Base-by-base conservation (phyloP, 64 coral and sea anemone species). In the Actinia tenebrosa region DNA sequence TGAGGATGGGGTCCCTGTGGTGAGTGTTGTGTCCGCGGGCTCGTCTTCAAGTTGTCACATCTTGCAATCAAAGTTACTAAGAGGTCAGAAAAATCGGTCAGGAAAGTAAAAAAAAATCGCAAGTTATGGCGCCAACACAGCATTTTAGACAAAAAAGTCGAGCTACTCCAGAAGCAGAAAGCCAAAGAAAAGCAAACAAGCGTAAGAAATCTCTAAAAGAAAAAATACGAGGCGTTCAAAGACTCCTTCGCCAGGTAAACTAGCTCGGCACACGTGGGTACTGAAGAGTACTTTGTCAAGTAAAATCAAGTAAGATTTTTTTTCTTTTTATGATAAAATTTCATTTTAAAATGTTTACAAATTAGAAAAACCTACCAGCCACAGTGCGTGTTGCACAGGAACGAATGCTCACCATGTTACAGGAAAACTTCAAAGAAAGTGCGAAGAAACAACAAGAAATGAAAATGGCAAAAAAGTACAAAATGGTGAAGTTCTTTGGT, bases 401-500 rank as follows among this genome's bases (percentile, higher is more conserved):
- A 50, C 87, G 87, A 47, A 98, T 98, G 87, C 83, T 98, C 23
- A 77, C 89, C 20, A 47, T 94, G 64, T 16, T 98, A 42, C 68
- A 86, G 54, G 88, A 89, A 18, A 90, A 80, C 37, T 58, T 94
- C 25, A 94, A 89, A 17, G 87, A 94, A 27, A 91, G 91, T 61
- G 84, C 84, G 18, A 77, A 87, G 5, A 79, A 89, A 20, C 83
- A 92, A 1, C 92, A 78, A 75, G 89, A 98, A 37, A 86, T 59
- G 45, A 94, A 80, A 53, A 91, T 94, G 44, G 16, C 86, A 3
- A 92, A 98, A 37, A 94, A 94, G 81, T 94, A 86, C 45, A 98
- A 94, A 64, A 98, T 89, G 90, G 92, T 94, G 26, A 92, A 88
- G 60, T 98, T 98, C 45, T 98, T 98, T 86, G 95, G 95, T 98